Base-by-base conservation (phyloP, 2,113 vertebrate genomes). In the Carassius gibelio region DNA sequence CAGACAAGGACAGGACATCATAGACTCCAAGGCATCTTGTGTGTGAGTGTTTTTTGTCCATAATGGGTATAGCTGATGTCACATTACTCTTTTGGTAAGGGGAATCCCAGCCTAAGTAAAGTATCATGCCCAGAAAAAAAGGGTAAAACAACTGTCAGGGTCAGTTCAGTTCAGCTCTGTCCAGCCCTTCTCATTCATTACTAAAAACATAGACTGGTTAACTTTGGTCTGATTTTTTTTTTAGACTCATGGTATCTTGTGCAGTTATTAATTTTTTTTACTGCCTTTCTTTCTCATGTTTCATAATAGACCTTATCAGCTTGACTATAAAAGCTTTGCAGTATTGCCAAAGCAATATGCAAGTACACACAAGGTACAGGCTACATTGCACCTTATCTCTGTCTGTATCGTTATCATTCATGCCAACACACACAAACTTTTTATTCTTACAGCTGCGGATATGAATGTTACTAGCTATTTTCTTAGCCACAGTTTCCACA, bases 251-350 rank as follows among this genome's bases (percentile, higher is more conserved):
- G 23, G 48, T 26, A 76, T 52, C 23, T 17, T 38, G 0, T 48
- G n/a, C 14, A 26, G 45, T 50, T 48, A 48, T 75, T 23, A 75
- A 6, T 26, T 81, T 78, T 80, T 80, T 64, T 80, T 80, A 81
- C 23, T 26, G 78, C n/a, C 2, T 34, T 76, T 50, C 61, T 68
- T 68, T 50, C 38, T 50, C 30, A 62, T 81, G 5, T 69, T 11
- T n/a, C 42, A 52, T 30, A 30, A 68, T 15, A 21, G 52, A 8
- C 13, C 8, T 81, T 80, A 38, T 80, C 62, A 21, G 75, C 75
- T 5, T 15, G 48, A 76, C 48, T 55, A 9, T 50, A 76, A 76
- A 55, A 50, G 13, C 48, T 55, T 19, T 17, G 13, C 14, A 30
- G 50, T 55, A 15, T 79, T 66, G 36, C 14, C 59, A 66, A 81